Percentiles rank a stretch among this genome's conserved stretches.
Conservation (phyloP, 1,140 invertebrate genomes). For the Halictus rubicundus region DNA sequence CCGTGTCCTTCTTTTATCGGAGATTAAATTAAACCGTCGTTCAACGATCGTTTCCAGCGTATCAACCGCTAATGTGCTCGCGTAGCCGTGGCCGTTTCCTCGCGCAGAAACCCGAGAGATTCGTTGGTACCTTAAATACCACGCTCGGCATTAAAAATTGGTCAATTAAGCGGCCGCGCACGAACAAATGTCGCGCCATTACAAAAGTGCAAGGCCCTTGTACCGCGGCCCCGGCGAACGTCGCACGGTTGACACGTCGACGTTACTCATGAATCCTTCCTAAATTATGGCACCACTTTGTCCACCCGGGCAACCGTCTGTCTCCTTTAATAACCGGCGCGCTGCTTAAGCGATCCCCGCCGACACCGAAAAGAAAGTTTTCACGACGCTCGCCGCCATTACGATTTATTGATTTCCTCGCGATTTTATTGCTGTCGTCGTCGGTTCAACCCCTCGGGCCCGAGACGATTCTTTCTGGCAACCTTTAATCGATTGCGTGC, state of each 20-base stretch:
- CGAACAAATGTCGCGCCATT: slow-evolving; percentile 48
- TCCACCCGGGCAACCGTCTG: slow-evolving; percentile 46
- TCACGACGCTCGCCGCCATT: too few relatives aligned
- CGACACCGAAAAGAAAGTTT: not conserved
- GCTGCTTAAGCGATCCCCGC: slow-evolving; percentile 30
- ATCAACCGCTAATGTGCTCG: slow-evolving; percentile 34
- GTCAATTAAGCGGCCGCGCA: slow-evolving; percentile 51
- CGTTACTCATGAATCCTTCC: slow-evolving; percentile 55
- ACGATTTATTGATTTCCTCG: too few relatives aligned
- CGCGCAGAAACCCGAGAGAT: not conserved
- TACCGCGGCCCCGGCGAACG: slow-evolving; percentile 12
- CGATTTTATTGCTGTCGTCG: too few relatives aligned
- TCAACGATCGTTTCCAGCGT: slow-evolving; percentile 28
- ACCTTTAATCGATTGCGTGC: too few relatives aligned
- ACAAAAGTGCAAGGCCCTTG: slow-evolving; percentile 35
- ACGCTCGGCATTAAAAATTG: slow-evolving; percentile 30
- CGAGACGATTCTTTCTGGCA: too few relatives aligned
- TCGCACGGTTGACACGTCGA: slow-evolving; percentile 38
- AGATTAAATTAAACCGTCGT: not conserved
- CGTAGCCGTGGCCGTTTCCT: not conserved
- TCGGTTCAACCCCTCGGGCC: too few relatives aligned
- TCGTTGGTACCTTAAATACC: slow-evolving; percentile 17
- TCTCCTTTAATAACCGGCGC: slow-evolving; percentile 52
- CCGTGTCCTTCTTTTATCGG: too few relatives aligned
- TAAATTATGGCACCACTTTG: slow-evolving; percentile 62